Percentiles rank a stretch among this genome's conserved stretches.
phyloP scores from a whole-genome alignment of 2,797 vertebrate genomes.

The Netta rufina region DNA sequence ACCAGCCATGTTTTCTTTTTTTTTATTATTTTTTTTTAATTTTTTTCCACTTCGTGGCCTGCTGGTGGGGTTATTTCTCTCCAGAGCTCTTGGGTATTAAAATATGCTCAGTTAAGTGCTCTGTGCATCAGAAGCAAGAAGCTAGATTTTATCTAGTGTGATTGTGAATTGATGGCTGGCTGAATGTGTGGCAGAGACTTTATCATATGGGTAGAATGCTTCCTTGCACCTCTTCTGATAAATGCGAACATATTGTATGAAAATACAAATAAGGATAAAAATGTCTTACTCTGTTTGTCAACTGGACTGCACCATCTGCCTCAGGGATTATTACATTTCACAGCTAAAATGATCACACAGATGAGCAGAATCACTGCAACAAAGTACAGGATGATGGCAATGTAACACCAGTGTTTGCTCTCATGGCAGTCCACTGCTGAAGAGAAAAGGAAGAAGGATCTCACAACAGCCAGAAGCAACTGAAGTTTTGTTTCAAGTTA shows the following conservation, averaged over 20 bases:
- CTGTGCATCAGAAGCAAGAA: rapidly evolving
- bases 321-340: not conserved
- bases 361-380: not conserved
- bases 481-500: not conserved
- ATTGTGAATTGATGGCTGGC: not conserved
- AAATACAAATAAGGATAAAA: not conserved
- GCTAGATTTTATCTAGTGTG: not conserved
- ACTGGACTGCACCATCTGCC: rapidly evolving
- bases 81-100: not conserved
- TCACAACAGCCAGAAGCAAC: not conserved
- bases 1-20: not conserved
- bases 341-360: not conserved
- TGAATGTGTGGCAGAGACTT: not conserved
- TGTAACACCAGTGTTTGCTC: not conserved
- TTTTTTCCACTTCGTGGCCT: not conserved
- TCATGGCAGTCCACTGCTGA: not conserved
- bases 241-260: rapidly evolving
- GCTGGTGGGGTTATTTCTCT: not conserved
- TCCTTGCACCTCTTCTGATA: not conserved
- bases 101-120: not conserved
- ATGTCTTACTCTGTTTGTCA: not conserved
- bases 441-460: not conserved
- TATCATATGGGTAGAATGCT: not conserved
- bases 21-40: not conserved
- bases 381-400: not conserved